Percentiles rank a stretch among this genome's conserved stretches.
Evolutionary conservation across 2,113 vertebrate genomes (phyloP).

Genomic region (Neogale vison): DNA sequence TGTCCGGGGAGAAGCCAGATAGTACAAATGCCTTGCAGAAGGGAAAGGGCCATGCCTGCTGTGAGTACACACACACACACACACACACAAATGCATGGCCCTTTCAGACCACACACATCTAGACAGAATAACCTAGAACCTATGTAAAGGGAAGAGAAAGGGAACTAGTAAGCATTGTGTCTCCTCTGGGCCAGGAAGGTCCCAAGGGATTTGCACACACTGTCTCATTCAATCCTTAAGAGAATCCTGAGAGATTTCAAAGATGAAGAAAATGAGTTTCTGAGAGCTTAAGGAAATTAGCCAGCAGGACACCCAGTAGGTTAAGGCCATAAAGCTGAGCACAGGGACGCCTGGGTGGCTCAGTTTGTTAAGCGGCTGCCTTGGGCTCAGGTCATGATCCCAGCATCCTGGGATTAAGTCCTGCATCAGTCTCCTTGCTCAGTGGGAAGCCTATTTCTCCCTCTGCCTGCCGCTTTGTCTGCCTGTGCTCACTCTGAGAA

Average conservation of each 20-base stretch:
- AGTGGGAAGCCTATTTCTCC: too few species aligned
- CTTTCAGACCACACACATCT: not conserved
- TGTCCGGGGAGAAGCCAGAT: not conserved
- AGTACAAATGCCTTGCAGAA: not conserved
- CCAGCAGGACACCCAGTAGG: not conserved
- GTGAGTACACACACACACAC: not conserved
- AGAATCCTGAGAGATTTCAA: not conserved
- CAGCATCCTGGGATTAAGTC: too few species aligned
- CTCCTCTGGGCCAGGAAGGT: not conserved
- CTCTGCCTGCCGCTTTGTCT: too few species aligned
- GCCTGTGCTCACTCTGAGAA: too few species aligned
- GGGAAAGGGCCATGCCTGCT: not conserved
- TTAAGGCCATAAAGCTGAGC: not conserved
- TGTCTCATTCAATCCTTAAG: not conserved
- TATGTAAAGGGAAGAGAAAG: not conserved
- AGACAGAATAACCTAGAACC: not conserved
- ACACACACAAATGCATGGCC: fast-evolving
- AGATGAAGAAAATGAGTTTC: slow-evolving; percentile 28
- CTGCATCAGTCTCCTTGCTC: fast-evolving
- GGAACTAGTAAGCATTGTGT: not conserved
- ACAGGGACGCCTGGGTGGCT: too few species aligned
- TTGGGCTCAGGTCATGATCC: too few species aligned
- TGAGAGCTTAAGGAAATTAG: not conserved
- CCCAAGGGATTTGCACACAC: not conserved
- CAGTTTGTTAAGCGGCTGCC: too few species aligned